These are phyloP conservation scores for Catharus minimus DNA, from an alignment of 2,113 vertebrate species.

Conservation along the genomic window DNA sequence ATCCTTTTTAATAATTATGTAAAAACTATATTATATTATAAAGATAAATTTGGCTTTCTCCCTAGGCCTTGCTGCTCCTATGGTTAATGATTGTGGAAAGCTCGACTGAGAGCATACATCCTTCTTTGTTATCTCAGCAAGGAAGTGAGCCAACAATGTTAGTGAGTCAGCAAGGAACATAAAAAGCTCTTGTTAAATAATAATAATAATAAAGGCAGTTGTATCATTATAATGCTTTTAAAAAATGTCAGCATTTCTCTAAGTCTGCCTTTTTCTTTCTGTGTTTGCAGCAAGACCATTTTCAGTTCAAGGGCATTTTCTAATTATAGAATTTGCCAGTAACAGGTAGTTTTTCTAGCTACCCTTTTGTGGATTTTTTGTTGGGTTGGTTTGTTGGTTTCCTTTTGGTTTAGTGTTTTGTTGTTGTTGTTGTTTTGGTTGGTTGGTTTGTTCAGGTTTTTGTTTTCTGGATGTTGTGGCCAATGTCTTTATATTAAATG, in stretches of 20 bases:
- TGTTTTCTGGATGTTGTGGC: neutral
- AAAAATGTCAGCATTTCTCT: neutral
- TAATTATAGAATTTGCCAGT: neutral
- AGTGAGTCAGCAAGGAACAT: neutral
- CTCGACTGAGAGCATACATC: neutral
- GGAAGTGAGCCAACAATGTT: neutral
- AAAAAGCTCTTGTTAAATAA: neutral
- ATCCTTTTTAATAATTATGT: neutral
- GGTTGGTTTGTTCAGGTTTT: neutral
- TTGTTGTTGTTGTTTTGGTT: neutral
- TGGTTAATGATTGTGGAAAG: neutral
- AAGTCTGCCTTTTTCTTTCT: neutral
- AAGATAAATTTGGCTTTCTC: neutral
- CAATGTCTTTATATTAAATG: neutral
- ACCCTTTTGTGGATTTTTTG: neutral
- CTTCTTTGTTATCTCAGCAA: neutral
- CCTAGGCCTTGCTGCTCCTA: neutral
- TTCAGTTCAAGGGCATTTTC: neutral
- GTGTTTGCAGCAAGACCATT: fast-evolving
- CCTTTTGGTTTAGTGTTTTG: neutral
- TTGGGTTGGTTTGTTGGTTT: neutral
- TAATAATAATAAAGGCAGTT: neutral
- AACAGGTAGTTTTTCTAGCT: neutral
- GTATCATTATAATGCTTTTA: neutral
- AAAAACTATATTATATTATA: neutral